A percentile compares a stretch with the other conserved stretches of the same genome.
Conservation (phyloP, 2,113 vertebrate species). For the Pachycephala philippinensis region DNA sequence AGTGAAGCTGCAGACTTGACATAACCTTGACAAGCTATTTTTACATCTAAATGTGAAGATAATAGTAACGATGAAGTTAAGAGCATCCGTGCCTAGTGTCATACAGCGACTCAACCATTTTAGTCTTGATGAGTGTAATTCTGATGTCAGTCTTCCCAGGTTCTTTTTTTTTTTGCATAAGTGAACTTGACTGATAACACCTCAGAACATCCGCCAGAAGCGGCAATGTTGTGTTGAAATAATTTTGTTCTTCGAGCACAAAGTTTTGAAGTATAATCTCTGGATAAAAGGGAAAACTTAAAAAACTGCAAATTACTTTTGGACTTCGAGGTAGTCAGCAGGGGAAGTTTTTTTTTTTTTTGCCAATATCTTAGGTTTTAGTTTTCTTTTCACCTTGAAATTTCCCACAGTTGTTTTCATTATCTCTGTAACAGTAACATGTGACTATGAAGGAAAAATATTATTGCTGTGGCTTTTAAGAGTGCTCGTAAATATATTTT, state of each 20-base stretch:
- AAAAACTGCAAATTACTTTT: not conserved
- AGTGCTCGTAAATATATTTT: not conserved
- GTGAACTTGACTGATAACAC: not conserved
- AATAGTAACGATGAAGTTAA: not conserved
- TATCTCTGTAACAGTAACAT: not conserved
- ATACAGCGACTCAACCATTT: not conserved
- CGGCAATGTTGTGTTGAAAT: not conserved
- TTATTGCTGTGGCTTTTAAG: not conserved
- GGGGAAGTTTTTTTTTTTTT: not conserved
- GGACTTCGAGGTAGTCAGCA: not conserved
- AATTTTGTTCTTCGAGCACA: not conserved
- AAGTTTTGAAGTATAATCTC: not conserved
- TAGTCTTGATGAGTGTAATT: not conserved
- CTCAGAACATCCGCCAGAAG: not conserved
- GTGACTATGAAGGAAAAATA: not conserved
- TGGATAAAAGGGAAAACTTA: not conserved
- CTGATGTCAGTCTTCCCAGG: not conserved
- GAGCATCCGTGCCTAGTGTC: not conserved
- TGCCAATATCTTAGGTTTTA: rapidly evolving
- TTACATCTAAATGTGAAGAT: not conserved
- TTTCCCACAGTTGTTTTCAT: not conserved
- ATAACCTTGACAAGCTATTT: not conserved
- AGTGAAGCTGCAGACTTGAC: not conserved
- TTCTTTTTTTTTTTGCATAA: not conserved
- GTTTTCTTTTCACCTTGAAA: not conserved